Evolutionary conservation across 1,140 invertebrate species (phyloP).

Genomic region (Ylistrum balloti): DNA sequence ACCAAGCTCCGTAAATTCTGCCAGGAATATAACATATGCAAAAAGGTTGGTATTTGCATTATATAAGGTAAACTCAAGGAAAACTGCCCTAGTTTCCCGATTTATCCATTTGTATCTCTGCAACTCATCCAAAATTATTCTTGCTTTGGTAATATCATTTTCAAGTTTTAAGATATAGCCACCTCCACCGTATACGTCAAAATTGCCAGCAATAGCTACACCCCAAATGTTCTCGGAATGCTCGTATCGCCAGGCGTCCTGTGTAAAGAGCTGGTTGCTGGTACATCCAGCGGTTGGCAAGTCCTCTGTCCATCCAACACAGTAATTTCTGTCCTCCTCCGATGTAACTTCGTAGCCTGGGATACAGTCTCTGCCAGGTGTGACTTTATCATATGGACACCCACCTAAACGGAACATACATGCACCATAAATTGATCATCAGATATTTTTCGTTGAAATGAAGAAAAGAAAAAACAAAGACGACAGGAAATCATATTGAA

Average conservation of each 20-base stretch:
- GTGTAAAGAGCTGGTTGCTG: constrained; percentile 43
- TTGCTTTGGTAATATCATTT: constrained; percentile 49
- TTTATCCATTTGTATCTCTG: constrained; percentile 82
- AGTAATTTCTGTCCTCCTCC: constrained; percentile 60
- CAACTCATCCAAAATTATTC: constrained; percentile 75
- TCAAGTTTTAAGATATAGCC: constrained; percentile 68
- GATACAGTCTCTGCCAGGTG: constrained; percentile 45
- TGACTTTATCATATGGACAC: constrained; percentile 46
- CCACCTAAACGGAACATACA: constrained; percentile 41
- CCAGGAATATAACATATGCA: constrained; percentile 62
- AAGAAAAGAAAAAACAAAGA: too few species aligned
- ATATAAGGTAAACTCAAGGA: constrained; percentile 84
- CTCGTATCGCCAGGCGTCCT: constrained; percentile 62
- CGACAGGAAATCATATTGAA: too few species aligned
- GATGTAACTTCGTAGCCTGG: constrained; percentile 47
- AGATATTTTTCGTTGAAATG: too few species aligned
- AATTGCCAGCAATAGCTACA: constrained; percentile 62
- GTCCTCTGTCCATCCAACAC: constrained; percentile 53
- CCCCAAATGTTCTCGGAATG: constrained; percentile 64
- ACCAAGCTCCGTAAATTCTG: constrained; percentile 83
- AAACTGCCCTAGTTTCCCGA: constrained; percentile 82
- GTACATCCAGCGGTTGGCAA: constrained; percentile 3
- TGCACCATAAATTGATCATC: too few species aligned
- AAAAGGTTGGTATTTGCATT: constrained; percentile 81
- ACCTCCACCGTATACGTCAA: constrained; percentile 68